phyloP scores from a whole-genome alignment of 1,140 invertebrate genomes.

The Panagrolaimus sp. region DNA sequence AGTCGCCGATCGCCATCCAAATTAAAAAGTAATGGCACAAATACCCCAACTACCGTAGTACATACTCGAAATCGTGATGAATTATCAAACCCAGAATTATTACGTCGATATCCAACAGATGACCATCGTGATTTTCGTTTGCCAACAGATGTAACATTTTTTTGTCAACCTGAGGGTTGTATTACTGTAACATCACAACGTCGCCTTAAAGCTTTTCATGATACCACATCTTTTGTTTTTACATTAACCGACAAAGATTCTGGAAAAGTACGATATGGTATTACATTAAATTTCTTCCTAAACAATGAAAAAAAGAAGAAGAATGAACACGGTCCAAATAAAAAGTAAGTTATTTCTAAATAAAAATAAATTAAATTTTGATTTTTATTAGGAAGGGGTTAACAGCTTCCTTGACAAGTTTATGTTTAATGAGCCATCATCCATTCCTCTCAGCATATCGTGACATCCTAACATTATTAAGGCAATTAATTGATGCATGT shows the following conservation, averaged over 20 bases:
- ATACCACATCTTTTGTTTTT: conserved; percentile 81
- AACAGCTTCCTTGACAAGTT: conserved; percentile 77
- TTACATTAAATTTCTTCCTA: conserved; percentile 96
- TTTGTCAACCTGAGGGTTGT: conserved; percentile 98
- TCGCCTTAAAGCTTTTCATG: conserved; percentile 21
- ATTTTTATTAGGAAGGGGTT: conserved; percentile 16
- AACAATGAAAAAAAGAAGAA: conserved; percentile 65
- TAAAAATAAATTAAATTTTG: background rate
- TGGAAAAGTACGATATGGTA: conserved; percentile 83
- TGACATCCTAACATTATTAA: conserved; percentile 88
- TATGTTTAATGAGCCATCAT: conserved; percentile 97
- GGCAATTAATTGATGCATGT: conserved; percentile 92
- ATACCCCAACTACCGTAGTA: conserved; percentile 12
- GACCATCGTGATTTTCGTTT: conserved; percentile 93
- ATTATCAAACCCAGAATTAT: conserved; percentile 74
- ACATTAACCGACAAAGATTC: conserved; percentile 98
- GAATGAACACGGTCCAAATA: conserved; percentile 12
- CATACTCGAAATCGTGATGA: conserved; percentile 25
- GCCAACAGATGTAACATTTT: conserved; percentile 94
- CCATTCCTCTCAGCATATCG: conserved; percentile 96
- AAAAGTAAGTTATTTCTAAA: conserved; percentile 19
- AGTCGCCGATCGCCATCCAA: conserved; percentile 68
- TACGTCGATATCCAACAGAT: conserved; percentile 90
- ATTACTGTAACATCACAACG: conserved; percentile 63
- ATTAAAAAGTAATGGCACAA: conserved; percentile 1